phyloP scores from a whole-genome alignment of 2,113 vertebrate genomes.

The Hypomesus transpacificus region DNA sequence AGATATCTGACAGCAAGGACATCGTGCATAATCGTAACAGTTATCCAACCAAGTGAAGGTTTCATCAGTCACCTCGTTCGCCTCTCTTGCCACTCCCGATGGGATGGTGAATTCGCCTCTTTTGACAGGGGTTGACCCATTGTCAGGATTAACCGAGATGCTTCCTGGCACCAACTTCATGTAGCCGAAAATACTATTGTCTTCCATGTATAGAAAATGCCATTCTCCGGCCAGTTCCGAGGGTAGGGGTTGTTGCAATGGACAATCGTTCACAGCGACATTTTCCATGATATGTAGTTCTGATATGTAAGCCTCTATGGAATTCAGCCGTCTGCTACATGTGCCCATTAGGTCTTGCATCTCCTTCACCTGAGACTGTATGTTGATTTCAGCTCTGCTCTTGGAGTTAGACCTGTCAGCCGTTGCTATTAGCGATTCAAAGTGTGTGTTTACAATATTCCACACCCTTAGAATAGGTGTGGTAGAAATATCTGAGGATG shows the following conservation, averaged over 20 bases:
- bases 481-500: not conserved
- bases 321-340: not conserved
- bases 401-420: not conserved
- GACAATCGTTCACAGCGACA: not conserved
- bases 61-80: not conserved
- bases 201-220: constrained; percentile 1
- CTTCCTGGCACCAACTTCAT: constrained; percentile 5
- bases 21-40: too few relatives aligned
- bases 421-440: not conserved
- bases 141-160: not conserved
- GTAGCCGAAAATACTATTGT: constrained; percentile 5
- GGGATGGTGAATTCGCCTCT: not conserved
- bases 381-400: constrained; percentile 3
- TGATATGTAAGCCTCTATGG: not conserved
- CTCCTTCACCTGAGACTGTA: not conserved
- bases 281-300: not conserved
- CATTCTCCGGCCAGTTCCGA: not conserved
- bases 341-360: constrained; percentile 4
- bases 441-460: not conserved
- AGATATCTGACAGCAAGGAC: too few relatives aligned
- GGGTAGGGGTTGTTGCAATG: not conserved
- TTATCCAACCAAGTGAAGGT: too few relatives aligned
- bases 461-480: not conserved
- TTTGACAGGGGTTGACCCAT: not conserved
- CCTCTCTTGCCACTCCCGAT: not conserved